phyloP scores from a whole-genome alignment of 2,888 invertebrate species.

The Synanthedon andrenaeformis region DNA sequence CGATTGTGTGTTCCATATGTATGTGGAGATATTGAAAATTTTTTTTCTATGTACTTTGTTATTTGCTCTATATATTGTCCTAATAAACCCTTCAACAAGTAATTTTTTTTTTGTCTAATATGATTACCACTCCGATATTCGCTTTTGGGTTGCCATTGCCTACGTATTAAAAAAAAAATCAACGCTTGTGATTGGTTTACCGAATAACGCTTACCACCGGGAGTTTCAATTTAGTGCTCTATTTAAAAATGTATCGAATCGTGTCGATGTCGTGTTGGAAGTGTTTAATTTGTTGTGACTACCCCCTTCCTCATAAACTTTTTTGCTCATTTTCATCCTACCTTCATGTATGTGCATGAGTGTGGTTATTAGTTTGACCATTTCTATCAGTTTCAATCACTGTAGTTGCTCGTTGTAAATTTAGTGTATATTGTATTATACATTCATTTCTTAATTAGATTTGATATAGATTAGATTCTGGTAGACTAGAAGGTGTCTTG shows the following conservation, averaged over 20 bases:
- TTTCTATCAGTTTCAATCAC: constrained; percentile 21
- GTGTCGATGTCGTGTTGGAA: constrained; percentile 59
- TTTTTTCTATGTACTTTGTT: constrained; percentile 8
- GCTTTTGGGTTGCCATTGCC: constrained; percentile 62
- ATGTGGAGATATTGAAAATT: constrained; percentile 3
- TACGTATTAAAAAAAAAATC: constrained; percentile 19
- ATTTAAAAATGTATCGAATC: constrained; percentile 12
- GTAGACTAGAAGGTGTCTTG: no score
- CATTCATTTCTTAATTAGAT: constrained; percentile 1
- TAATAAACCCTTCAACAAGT: constrained; percentile 12
- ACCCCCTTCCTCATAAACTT: constrained; percentile 19
- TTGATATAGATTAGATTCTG: no score
- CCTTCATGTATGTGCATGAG: constrained; percentile 62
- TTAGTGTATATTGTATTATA: background rate
- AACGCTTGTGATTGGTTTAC: constrained; percentile 69
- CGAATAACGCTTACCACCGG: constrained; percentile 44
- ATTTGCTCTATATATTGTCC: constrained; percentile 14
- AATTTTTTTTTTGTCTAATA: constrained; percentile 3
- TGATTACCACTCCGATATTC: constrained; percentile 59
- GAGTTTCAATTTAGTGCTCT: constrained; percentile 16
- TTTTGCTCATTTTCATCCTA: constrained; percentile 13
- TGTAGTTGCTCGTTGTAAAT: constrained; percentile 15
- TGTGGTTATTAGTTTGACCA: constrained; percentile 50
- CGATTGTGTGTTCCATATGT: constrained; percentile 6
- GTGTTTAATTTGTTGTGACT: constrained; percentile 30